Base-by-base conservation (phyloP, 2,113 vertebrate species). In the Dipodomys ordii region DNA sequence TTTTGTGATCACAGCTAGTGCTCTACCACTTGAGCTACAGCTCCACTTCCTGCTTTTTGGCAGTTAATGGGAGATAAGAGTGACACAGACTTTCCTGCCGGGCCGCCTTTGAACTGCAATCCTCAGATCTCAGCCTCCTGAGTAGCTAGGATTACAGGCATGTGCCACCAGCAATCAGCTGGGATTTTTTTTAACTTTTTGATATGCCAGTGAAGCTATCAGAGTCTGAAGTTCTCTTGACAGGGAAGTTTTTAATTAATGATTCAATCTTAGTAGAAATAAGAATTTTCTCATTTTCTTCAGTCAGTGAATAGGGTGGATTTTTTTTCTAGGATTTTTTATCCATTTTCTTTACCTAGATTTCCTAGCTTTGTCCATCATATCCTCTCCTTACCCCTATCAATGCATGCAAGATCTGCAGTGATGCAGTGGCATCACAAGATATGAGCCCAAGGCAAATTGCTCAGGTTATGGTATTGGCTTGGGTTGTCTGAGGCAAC, bases 221-320 rank as follows among this genome's bases (percentile, higher is more conserved):
- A 53, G 44, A 25, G 12, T 44, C 25, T 83, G 57, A 13, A 83
- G 83, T 87, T 87, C 46, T 62, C 35, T 88, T 79, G 72, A 62
- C 57, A 88, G 44, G 49, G n/a, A 83, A 72, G 57, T 79, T 83
- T 92, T 53, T 62, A 93, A 69, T 90, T 88, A 83, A 49, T 22
- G 8, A 83, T 73, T 84, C 25, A 46, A n/a, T 88, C 69, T 90
- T 80, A 89, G 44, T 80, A 53, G 25, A 32, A 68, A 68, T 57
- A 28, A 16, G 62, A 78, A 28, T 78, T 88, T 68, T 69, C 16
- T 15, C 68, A 11, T 72, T 90, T 67, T 78, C 20, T 81, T 44
- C 67, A 71, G 77, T 91, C 25, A 68, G 57, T 87, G 90, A 57
- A 6, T 79, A 72, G 64, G 44, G 49, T 49, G 49, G 6, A 49